Evolutionary conservation across 1,140 invertebrate genomes (phyloP).

Genomic region (Pseudobourletiella spinata): DNA sequence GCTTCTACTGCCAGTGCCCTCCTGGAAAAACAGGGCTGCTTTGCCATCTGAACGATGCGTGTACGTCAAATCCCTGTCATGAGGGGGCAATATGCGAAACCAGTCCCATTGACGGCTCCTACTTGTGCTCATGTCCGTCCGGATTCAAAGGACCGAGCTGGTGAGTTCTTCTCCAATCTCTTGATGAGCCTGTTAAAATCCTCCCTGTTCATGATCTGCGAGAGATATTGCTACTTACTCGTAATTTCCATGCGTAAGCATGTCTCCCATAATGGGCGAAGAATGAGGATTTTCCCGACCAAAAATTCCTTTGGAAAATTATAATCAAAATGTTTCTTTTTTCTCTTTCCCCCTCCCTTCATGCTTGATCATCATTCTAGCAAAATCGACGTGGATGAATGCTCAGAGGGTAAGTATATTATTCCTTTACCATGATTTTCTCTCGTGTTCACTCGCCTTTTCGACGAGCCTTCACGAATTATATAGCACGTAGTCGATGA

Average conservation of each 20-base stretch:
- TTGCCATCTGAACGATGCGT: constrained; percentile 93
- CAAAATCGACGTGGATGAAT: constrained; percentile 90
- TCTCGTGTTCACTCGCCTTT: too few relatives aligned
- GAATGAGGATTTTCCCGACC: too few relatives aligned
- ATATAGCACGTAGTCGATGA: not conserved
- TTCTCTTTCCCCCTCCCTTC: not conserved
- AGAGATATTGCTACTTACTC: too few relatives aligned
- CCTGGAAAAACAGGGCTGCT: constrained; percentile 86
- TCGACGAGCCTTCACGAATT: not conserved
- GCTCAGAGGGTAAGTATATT: constrained; percentile 67
- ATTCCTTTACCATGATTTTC: not conserved
- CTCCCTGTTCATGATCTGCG: too few relatives aligned
- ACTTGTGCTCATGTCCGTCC: constrained; percentile 83
- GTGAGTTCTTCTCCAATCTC: too few relatives aligned
- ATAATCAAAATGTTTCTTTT: not conserved
- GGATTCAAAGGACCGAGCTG: constrained; percentile 86
- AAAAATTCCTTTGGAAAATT: not conserved
- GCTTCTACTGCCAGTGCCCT: constrained; percentile 91
- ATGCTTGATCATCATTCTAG: too few relatives aligned
- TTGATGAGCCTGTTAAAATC: too few relatives aligned
- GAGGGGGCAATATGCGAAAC: constrained; percentile 89
- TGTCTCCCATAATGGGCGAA: too few relatives aligned
- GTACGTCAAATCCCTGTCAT: constrained; percentile 92
- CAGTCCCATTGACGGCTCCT: constrained; percentile 87
- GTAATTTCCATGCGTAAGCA: too few relatives aligned